Conservation (phyloP, 2,797 vertebrate species). For the Myripristis murdjan region DNA sequence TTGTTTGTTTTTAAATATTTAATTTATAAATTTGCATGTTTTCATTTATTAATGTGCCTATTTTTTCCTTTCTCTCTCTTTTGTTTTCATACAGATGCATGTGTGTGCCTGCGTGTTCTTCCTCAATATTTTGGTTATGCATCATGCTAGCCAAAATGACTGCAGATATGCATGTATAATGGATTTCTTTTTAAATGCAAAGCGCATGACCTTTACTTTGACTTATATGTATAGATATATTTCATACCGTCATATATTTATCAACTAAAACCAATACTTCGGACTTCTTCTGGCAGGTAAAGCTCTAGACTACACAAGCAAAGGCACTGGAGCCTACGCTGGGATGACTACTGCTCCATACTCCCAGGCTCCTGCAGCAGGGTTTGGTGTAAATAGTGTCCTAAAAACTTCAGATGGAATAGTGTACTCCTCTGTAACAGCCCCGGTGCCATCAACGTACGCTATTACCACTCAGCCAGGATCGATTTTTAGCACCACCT, state of each 20-base stretch:
- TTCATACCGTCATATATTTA: constrained; percentile 57
- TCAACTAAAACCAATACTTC: constrained; percentile 71
- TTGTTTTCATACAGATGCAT: constrained; percentile 92
- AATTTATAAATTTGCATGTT: constrained; percentile 79
- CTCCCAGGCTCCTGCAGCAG: constrained; percentile 89
- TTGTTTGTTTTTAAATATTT: constrained; percentile 47
- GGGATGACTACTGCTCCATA: constrained; percentile 89
- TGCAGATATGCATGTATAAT: constrained; percentile 91
- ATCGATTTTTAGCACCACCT: constrained; percentile 91
- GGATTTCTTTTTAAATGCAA: constrained; percentile 78
- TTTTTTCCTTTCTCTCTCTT: constrained; percentile 79
- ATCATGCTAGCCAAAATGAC: constrained; percentile 89
- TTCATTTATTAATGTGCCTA: constrained; percentile 76
- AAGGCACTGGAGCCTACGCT: constrained; percentile 89
- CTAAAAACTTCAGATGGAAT: constrained; percentile 94
- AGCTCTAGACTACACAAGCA: constrained; percentile 97
- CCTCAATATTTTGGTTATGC: constrained; percentile 93
- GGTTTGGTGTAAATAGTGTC: constrained; percentile 89
- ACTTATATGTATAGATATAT: neutral
- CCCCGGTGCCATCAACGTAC: constrained; percentile 93
- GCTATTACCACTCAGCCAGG: constrained; percentile 98
- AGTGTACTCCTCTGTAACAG: constrained; percentile 95
- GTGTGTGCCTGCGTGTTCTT: constrained; percentile 96
- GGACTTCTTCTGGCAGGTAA: constrained; percentile 94
- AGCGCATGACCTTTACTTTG: constrained; percentile 82